phyloP scores from a whole-genome alignment of 2,113 vertebrate genomes.

The Myanophis thanlyinensis region DNA sequence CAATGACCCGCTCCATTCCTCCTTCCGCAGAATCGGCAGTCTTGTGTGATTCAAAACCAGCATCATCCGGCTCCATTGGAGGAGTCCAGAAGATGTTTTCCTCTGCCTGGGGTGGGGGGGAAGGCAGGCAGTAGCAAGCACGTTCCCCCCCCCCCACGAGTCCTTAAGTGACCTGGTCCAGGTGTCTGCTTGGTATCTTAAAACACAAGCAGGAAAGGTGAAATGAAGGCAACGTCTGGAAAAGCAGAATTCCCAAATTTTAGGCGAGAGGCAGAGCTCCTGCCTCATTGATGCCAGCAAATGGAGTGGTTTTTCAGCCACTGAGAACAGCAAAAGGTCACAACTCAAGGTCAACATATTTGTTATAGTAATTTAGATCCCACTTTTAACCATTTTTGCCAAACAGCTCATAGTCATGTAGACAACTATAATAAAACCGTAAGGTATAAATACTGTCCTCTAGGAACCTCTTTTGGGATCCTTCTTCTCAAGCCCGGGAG shows the following conservation, averaged over 20 bases:
- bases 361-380: not conserved
- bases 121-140: not conserved
- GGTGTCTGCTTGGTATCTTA: not conserved
- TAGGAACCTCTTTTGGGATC: no score
- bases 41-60: not conserved
- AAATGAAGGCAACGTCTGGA: not conserved
- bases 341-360: not conserved
- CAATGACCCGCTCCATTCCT: not conserved
- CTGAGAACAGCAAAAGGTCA: not conserved
- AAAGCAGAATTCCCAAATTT: not conserved
- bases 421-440: not conserved
- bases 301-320: not conserved
- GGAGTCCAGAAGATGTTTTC: not conserved
- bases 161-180: not conserved
- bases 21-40: not conserved
- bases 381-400: not conserved
- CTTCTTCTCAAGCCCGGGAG: no score
- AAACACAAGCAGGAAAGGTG: not conserved
- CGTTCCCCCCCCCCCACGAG: accelerated
- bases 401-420: not conserved
- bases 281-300: not conserved
- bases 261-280: not conserved
- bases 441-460: not conserved
- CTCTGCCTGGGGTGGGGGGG: not conserved
- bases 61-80: not conserved